These are phyloP conservation scores for Bombus consobrinus DNA, from an alignment of 1,140 invertebrate genomes.

Conservation along the genomic window DNA sequence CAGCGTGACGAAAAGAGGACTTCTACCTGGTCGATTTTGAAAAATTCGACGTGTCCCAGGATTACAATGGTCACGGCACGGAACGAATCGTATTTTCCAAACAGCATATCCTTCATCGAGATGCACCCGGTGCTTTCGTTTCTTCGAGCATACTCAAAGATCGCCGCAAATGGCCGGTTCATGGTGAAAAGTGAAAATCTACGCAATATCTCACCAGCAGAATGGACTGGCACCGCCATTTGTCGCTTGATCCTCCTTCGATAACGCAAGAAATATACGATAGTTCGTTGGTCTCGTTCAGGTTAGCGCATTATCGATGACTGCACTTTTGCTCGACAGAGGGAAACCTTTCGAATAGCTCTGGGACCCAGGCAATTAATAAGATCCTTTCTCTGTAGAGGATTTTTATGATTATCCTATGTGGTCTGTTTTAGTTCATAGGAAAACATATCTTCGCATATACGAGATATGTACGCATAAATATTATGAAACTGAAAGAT, in stretches of 20 bases:
- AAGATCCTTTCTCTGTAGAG: not conserved
- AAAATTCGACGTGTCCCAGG: conserved; percentile 55
- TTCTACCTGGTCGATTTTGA: conserved; percentile 63
- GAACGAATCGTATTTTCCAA: conserved; percentile 74
- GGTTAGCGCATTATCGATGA: conserved; percentile 39
- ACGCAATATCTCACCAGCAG: conserved; percentile 60
- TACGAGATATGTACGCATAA: no score
- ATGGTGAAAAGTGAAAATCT: conserved; percentile 63
- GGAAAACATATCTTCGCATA: no score
- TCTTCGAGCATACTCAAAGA: conserved; percentile 31
- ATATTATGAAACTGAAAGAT: no score
- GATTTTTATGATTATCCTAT: not conserved
- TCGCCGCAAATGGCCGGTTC: conserved; percentile 52
- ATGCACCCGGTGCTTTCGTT: not conserved
- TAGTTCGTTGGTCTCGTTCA: not conserved
- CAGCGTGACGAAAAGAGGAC: conserved; percentile 46
- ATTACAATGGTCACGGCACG: conserved; percentile 55
- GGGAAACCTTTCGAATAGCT: not conserved
- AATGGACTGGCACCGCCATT: conserved; percentile 51
- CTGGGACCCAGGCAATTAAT: not conserved
- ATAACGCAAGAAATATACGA: conserved; percentile 55
- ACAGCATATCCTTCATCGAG: conserved; percentile 55
- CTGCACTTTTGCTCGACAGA: conserved; percentile 16
- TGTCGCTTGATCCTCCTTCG: conserved; percentile 55
- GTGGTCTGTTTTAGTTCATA: no score